phyloP scores from a whole-genome alignment of 2,797 vertebrate species.

The Tachyglossus aculeatus region DNA sequence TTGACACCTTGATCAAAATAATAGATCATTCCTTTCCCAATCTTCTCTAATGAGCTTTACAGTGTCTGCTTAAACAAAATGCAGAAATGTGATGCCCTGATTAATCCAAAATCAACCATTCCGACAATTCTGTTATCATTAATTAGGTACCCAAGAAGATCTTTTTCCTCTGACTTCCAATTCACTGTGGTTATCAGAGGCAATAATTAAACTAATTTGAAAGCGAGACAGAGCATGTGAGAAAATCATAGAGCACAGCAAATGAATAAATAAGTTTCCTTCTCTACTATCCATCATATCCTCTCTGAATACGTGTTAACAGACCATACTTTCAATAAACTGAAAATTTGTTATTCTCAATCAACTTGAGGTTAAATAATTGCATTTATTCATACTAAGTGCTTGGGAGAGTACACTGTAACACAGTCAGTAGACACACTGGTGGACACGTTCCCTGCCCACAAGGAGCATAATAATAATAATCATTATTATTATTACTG shows the following conservation, averaged over 20 bases:
- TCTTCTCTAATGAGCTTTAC: rapidly evolving
- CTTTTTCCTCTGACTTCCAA: neutral
- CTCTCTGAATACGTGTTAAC: neutral
- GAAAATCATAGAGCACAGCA: neutral
- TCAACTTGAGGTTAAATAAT: neutral
- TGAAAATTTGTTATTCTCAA: neutral
- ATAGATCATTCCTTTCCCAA: rapidly evolving
- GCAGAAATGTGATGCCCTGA: rapidly evolving
- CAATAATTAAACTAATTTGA: neutral
- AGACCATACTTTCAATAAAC: neutral
- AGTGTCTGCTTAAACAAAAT: neutral
- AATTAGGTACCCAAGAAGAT: neutral
- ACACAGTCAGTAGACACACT: no score
- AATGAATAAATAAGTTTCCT: rapidly evolving
- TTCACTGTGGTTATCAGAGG: neutral
- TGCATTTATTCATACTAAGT: no score
- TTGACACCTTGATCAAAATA: rapidly evolving
- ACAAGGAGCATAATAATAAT: no score
- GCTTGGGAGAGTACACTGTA: no score
- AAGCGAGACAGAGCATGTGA: neutral
- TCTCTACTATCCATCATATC: neutral
- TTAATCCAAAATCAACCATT: neutral
- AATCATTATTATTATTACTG: no score
- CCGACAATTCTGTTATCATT: neutral
- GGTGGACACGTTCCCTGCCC: no score